Base-by-base conservation (phyloP, 2,888 invertebrate species). In the Epistrophe eligans region DNA sequence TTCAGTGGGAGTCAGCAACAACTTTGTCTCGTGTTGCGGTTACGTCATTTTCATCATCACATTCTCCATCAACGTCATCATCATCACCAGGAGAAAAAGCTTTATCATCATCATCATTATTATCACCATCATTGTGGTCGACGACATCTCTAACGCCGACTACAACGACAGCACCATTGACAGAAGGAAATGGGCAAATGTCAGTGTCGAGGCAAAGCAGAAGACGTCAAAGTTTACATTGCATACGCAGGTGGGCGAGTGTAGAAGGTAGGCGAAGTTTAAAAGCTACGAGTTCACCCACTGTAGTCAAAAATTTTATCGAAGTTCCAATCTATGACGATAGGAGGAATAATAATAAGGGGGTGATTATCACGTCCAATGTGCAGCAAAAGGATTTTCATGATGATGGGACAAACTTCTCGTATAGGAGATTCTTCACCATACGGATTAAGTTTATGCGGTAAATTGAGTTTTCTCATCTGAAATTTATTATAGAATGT, bases 401-500 rank as follows among this genome's bases (percentile, higher is more conserved):
- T 19, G 45, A 55, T 67, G 62, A 70, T 15, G 43, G 38, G n/a
- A 48, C 32, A 58, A 73, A 67, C 17, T 24, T 24, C 24, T 77
- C 57, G 6, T 77, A 70, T 76, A 82, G 72, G 17, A 88, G 83
- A 60, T 89, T 73, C 60, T 89, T 81, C 71, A 89, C 89, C 17
- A 84, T 89, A 52, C 82, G 88, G 74, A 85, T 89, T 55, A 89
- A 89, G 62, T 88, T 88, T 84, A 77, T 87, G 72, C 84, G 89
- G 89, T 89, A 89, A 84, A 55, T 57, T 28, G 19, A 45, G 58
- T 67, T 43, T 55, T 58, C 58, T 58, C 17, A 35, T 43, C 45
- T 40, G 43, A 40, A 19, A 70, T n/a, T n/a, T n/a, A n/a, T 67
- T 70, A 24, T 62, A 7, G 15, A 24, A 55, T 2, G 1, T 28